phyloP scores from a whole-genome alignment of 2,888 invertebrate species.

The Thymelicus sylvestris region DNA sequence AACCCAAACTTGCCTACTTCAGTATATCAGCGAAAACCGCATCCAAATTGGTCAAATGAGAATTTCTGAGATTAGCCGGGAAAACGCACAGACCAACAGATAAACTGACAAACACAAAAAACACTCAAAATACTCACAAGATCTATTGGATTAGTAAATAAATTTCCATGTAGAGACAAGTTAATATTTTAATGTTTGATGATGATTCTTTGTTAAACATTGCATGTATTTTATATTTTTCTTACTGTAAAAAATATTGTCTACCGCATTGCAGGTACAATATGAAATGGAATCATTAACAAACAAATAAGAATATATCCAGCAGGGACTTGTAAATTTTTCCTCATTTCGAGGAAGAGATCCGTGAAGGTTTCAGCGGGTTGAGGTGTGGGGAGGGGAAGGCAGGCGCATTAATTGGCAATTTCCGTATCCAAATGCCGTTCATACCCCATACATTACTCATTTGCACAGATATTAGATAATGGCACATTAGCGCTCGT shows the following conservation, averaged over 20 bases:
- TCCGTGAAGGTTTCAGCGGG: conserved; percentile 36
- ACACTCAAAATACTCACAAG: no score
- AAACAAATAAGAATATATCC: conserved; percentile 68
- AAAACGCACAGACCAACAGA: no score
- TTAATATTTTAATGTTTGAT: no score
- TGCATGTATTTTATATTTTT: not conserved
- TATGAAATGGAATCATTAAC: conserved; percentile 58
- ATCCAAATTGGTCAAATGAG: no score
- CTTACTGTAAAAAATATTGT: conserved; percentile 1
- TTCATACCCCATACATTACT: conserved; percentile 55
- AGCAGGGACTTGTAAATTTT: conserved; percentile 62
- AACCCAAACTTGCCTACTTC: no score
- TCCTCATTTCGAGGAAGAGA: conserved; percentile 48
- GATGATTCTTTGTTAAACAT: no score
- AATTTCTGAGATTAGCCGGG: no score
- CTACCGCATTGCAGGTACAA: conserved; percentile 37
- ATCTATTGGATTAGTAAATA: no score
- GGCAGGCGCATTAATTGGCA: conserved; percentile 72
- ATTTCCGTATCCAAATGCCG: conserved; percentile 62
- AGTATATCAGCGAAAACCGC: no score
- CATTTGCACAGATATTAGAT: conserved; percentile 58
- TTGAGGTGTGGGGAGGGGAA: conserved; percentile 43
- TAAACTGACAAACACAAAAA: no score
- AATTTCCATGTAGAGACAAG: no score
- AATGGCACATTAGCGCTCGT: conserved; percentile 59